phyloP scores from a whole-genome alignment of 1,140 invertebrate species.

The Drosophila albomicans region DNA sequence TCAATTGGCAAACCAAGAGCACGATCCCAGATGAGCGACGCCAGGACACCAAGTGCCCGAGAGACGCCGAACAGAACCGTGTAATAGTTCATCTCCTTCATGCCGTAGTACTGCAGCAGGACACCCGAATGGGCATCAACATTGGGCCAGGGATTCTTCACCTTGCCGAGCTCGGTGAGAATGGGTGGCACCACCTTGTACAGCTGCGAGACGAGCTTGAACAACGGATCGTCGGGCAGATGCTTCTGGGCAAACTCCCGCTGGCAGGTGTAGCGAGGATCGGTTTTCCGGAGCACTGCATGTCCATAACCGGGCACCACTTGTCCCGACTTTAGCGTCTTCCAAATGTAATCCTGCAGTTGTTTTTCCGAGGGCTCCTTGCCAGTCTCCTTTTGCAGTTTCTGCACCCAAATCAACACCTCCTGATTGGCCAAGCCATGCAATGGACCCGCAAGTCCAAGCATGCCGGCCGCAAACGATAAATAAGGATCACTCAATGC shows the following conservation, averaged over 20 bases:
- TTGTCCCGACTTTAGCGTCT: conserved; percentile 94
- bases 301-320: conserved; percentile 98
- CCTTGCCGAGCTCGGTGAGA: conserved; percentile 95
- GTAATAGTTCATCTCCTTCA: conserved; percentile 99
- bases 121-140: conserved; percentile 98
- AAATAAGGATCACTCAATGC: conserved; percentile 97
- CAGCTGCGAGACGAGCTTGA: conserved; percentile 94
- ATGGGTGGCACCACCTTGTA: conserved; percentile 97
- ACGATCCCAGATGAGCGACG: conserved; percentile 96
- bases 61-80: conserved; percentile 98
- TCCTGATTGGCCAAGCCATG: conserved; percentile 98
- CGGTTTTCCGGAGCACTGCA: conserved; percentile 97
- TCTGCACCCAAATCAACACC: conserved; percentile 93
- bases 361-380: conserved; percentile 93
- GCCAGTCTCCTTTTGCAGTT: conserved; percentile 92
- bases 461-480: conserved; percentile 96
- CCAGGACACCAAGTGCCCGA: conserved; percentile 94
- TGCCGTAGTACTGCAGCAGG: conserved; percentile 95
- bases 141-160: conserved; percentile 99
- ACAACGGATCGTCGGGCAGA: conserved; percentile 94
- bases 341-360: conserved; percentile 95
- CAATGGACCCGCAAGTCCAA: conserved; percentile 96
- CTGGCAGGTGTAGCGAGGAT: conserved; percentile 95
- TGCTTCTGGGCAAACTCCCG: conserved; percentile 97
- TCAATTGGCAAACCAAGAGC: conserved; percentile 97